A percentile compares a stretch with the other conserved stretches of the same genome.
Conservation (phyloP, 2,797 vertebrate species). For the Melanotaenia pygmaea region DNA sequence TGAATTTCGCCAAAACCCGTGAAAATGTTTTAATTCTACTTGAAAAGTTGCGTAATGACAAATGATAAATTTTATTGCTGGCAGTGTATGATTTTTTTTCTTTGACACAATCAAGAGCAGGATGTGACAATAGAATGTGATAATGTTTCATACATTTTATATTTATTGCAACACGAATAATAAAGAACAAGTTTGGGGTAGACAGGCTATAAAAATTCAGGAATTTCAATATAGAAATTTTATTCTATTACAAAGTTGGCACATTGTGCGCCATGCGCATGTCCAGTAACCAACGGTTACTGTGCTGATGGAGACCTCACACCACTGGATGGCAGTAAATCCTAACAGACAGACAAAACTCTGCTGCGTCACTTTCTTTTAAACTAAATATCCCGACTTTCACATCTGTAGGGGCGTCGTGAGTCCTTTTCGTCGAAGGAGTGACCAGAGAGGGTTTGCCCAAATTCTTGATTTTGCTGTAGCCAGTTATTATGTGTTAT, state of each 20-base stretch:
- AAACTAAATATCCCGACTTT: neutral
- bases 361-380: neutral
- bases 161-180: neutral
- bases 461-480: no score
- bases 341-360: neutral
- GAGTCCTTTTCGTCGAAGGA: no score
- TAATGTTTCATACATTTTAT: neutral
- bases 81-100: no score
- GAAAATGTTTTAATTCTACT: neutral
- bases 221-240: neutral
- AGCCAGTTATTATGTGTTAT: neutral
- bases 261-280: neutral
- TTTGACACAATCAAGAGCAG: neutral
- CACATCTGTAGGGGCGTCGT: neutral
- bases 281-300: neutral
- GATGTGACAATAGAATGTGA: neutral
- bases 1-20: neutral
- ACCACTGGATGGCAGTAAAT: constrained; percentile 57
- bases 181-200: neutral
- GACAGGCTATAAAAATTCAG: neutral
- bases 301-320: neutral
- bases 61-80: neutral
- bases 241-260: neutral
- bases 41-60: neutral
- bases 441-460: no score